phyloP scores from a whole-genome alignment of 53 echinoderm and acorn worm genomes.

The Crossaster papposus region DNA sequence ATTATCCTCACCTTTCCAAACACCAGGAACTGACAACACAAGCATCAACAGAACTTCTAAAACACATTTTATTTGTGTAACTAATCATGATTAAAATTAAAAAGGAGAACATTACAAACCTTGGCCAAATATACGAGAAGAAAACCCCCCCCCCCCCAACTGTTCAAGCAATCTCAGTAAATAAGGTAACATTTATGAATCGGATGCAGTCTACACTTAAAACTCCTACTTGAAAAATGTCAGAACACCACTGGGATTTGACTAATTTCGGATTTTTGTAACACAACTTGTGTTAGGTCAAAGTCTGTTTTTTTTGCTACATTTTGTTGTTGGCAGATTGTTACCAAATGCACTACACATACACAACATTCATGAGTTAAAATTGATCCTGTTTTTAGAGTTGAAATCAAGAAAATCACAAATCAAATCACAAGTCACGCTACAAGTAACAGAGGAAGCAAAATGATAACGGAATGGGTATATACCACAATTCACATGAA shows the following conservation, averaged over 20 bases:
- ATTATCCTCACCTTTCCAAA: constrained; percentile 11
- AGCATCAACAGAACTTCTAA: constrained; percentile 22
- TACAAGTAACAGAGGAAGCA: too few species aligned
- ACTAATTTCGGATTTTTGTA: neutral
- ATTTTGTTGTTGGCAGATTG: neutral
- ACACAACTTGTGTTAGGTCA: neutral
- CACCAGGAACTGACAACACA: constrained; percentile 44
- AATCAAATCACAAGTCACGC: too few species aligned
- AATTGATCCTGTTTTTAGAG: neutral
- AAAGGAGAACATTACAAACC: constrained; percentile 47
- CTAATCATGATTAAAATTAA: constrained; percentile 37
- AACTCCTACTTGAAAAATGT: neutral
- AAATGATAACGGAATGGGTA: too few species aligned
- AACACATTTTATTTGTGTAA: neutral
- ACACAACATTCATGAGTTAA: neutral
- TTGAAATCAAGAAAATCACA: too few species aligned
- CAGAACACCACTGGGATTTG: neutral
- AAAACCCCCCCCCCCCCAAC: too few species aligned
- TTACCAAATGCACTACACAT: neutral
- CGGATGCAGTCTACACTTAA: neutral
- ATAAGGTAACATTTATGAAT: neutral
- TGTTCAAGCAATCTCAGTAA: neutral
- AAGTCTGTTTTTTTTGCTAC: neutral
- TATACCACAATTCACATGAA: too few species aligned
- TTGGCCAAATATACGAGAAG: neutral